These are phyloP conservation scores for Syndactyla subalaris DNA, from an alignment of 2,797 vertebrate species.

Conservation along the genomic window DNA sequence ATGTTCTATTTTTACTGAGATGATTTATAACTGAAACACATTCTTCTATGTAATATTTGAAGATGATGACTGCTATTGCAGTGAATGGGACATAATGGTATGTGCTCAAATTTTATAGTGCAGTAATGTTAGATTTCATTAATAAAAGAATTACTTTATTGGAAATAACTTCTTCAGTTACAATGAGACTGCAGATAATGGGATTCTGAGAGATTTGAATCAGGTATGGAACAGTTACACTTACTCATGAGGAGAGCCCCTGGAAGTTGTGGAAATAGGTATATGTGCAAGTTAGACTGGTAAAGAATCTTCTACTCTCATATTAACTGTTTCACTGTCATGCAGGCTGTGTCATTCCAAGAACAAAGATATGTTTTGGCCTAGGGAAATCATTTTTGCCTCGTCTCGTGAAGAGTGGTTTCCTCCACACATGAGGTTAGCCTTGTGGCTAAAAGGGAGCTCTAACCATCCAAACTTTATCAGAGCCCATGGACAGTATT, in stretches of 20 bases:
- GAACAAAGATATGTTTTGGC: background rate
- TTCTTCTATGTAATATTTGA: conserved; percentile 1
- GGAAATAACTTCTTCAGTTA: conserved; percentile 5
- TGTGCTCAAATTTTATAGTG: background rate
- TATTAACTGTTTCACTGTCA: background rate
- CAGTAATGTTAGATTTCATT: background rate
- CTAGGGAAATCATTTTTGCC: background rate
- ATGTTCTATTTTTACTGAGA: conserved; percentile 7
- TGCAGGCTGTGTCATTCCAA: background rate
- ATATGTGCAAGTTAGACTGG: background rate
- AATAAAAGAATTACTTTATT: conserved; percentile 20
- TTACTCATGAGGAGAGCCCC: background rate
- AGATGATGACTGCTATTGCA: background rate
- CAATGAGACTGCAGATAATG: background rate
- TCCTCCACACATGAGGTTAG: background rate
- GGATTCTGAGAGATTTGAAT: conserved; percentile 2
- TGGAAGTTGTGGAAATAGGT: background rate
- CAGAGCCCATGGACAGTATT: background rate
- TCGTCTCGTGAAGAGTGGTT: background rate
- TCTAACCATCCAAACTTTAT: background rate
- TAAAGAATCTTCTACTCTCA: background rate
- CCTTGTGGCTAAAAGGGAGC: background rate
- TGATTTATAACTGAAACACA: conserved; percentile 7
- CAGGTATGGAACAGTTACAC: background rate
- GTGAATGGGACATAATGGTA: background rate